Percentiles rank a stretch among this genome's conserved stretches.
Conservation (phyloP, 1,140 invertebrate species). For the Zaprionus kolodkinae region DNA sequence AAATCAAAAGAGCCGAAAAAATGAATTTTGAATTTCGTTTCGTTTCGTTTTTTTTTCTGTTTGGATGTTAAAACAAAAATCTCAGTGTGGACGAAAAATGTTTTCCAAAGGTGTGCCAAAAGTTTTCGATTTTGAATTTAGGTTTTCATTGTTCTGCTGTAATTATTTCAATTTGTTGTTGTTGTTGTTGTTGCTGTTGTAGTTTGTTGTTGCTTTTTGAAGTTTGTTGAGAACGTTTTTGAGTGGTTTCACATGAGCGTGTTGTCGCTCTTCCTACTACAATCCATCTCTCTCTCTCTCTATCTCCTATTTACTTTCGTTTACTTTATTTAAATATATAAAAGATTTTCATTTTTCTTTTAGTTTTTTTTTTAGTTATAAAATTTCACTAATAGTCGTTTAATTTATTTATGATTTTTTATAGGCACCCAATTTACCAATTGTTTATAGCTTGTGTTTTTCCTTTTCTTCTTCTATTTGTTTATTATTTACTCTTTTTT, state of each 20-base stretch:
- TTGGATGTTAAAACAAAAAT: constrained; percentile 40
- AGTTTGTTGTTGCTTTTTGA: constrained; percentile 53
- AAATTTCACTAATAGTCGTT: constrained; percentile 84
- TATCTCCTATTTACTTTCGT: constrained; percentile 54
- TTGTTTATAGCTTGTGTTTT: constrained; percentile 57
- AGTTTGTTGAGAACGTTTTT: constrained; percentile 83
- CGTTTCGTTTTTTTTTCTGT: neutral
- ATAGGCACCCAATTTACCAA: constrained; percentile 84
- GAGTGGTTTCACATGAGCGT: constrained; percentile 68
- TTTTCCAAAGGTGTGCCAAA: constrained; percentile 84
- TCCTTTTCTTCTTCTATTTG: neutral
- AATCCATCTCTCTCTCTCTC: constrained; percentile 43
- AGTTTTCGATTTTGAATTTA: constrained; percentile 72
- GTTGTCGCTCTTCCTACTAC: constrained; percentile 32
- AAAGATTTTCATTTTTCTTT: constrained; percentile 36
- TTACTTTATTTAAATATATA: constrained; percentile 66
- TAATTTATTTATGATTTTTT: constrained; percentile 71
- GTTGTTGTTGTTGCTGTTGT: constrained; percentile 30
- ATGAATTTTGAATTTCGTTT: constrained; percentile 70
- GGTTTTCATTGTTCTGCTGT: constrained; percentile 47
- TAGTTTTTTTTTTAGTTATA: constrained; percentile 62
- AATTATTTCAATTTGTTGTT: constrained; percentile 35
- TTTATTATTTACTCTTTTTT: constrained; percentile 30
- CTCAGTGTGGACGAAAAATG: constrained; percentile 68
- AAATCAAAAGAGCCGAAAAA: constrained; percentile 74